A percentile compares a stretch with the other conserved stretches of the same genome.
phyloP scores from a whole-genome alignment of 2,888 invertebrate genomes.

The Drosophila melanosoma region DNA sequence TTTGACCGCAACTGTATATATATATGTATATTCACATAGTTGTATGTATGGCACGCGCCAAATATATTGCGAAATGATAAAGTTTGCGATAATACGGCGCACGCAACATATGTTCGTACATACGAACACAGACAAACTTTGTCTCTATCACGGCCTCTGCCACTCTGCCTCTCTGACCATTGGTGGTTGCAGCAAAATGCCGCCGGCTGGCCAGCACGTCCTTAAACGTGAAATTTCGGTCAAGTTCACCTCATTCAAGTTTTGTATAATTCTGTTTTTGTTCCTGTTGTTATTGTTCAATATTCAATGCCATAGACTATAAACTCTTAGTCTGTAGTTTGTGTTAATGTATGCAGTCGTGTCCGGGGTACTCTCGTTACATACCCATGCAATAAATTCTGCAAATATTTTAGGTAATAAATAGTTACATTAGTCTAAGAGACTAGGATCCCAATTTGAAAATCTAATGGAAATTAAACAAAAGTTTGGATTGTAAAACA shows the following conservation, averaged over 20 bases:
- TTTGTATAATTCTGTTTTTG: conserved; percentile 11
- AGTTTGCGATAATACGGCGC: conserved; percentile 69
- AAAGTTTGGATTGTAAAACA: too few species aligned
- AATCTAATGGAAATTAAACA: too few species aligned
- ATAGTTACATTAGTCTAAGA: not conserved
- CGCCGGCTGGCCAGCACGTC: conserved; percentile 20
- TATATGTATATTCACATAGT: not conserved
- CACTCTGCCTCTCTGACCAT: conserved; percentile 22
- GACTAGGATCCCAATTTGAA: too few species aligned
- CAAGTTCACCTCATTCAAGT: conserved; percentile 44
- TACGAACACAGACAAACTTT: conserved; percentile 2
- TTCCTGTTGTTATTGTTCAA: conserved; percentile 9
- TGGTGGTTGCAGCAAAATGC: conserved; percentile 3
- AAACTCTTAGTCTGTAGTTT: not conserved
- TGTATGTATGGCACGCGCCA: conserved; percentile 60
- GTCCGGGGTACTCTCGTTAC: not conserved
- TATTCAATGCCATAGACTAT: conserved; percentile 1
- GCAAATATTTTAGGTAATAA: not conserved
- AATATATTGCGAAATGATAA: conserved; percentile 70
- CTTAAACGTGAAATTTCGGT: conserved; percentile 42
- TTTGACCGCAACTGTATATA: not conserved
- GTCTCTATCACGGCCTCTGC: conserved; percentile 8
- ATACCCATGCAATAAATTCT: not conserved
- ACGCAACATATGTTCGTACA: conserved; percentile 45
- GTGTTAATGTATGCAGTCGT: not conserved